Evolutionary conservation across 2,113 vertebrate species (phyloP), one percentile per base, ranked within the genome.

Genomic region (Upupa epops): DNA sequence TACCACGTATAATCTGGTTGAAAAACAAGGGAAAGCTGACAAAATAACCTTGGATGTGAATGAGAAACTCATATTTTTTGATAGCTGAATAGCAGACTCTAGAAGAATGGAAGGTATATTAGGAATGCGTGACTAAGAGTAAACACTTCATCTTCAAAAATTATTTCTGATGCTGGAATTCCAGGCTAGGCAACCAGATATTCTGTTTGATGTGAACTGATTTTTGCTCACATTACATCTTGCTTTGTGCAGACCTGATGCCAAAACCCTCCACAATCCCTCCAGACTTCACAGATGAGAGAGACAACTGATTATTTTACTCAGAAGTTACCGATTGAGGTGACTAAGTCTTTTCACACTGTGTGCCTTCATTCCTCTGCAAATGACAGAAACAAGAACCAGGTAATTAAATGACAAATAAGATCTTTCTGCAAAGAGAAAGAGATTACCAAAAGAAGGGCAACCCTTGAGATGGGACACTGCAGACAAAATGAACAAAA

Each of bases 61-160:
- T 1, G 1, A 90, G 65, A 86, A 95, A 80, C 55, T 73, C 4
- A 0, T 65, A 46, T 54, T 86, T 93, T 91, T 83, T 91, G 88
- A 86, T 83, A 88, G 64, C 32, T 95, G 88, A 94, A 92, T 80
- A 68, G 69, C 73, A 95, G 56, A 71, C 29, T 77, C 24, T 74
- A 66, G 76, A 81, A 90, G 64, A 92, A 88, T 52, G 37, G 31
- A 66, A 69, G 21, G 21, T 66, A 88, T 2, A 4, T 70, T 56
- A 86, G 34, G 60, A 94, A 86, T 70, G 55, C 56, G 59, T 90
- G 79, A 83, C 60, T 83, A 70, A 86, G 56, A 0, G 0, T 51
- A 90, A 86, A 88, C 83, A 74, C 45, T 46, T 76, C 13, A 66
- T 26, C 80, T 77, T 80, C 60, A 76, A 48, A 93, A 80, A 59